Base-by-base conservation (phyloP, 2,888 invertebrate genomes). In the Tanypteryx hageni region DNA sequence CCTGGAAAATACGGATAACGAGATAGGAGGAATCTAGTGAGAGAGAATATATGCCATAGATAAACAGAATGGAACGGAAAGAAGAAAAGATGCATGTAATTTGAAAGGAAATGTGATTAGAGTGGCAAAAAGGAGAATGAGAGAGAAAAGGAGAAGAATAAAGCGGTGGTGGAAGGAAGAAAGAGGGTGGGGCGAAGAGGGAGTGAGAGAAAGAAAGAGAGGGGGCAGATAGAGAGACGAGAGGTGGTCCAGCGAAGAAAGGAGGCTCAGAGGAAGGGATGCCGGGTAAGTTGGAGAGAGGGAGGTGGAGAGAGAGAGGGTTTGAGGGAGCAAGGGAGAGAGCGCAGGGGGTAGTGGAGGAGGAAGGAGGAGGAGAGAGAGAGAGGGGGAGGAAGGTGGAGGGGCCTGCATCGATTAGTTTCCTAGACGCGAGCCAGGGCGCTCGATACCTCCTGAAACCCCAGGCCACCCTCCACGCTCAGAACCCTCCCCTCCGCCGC, bases 321-420 rank as follows among this genome's bases (percentile, higher is more conserved):
- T 44, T 44, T 44, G 18, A 16, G 14, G 14, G 68, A 68, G 83
- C 83, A n/a, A 83, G 31, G 16, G 82, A 56, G 83, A 44, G 4
- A 44, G 44, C 14, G 83, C 44, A 10, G 57, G 64, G n/a, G 64
- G 14, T 8, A 61, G 61, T 18, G 61, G 59, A 16, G 61, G 16
- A 31, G 59, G 18, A 8, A 16, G 31, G 44, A 9, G 76, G 83
- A 44, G 27, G 14, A 44, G 14, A 56, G 64, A 44, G 14, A 56
- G 64, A n/a, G 64, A 57, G 9, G 56, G 16, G 16, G 64, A 64
- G 27, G 31, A 16, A 61, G 89, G 61, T 13, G 61, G 44, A 31
- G 89, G 68, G 68, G 89, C 64, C 89, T 89, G 89, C 61, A 89
- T 89, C 89, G 89, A 89, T 89, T 89, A 89, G 89, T 89, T 89